Evolutionary conservation across 1,140 invertebrate species (phyloP).

Genomic region (Drosophila nannoptera): DNA sequence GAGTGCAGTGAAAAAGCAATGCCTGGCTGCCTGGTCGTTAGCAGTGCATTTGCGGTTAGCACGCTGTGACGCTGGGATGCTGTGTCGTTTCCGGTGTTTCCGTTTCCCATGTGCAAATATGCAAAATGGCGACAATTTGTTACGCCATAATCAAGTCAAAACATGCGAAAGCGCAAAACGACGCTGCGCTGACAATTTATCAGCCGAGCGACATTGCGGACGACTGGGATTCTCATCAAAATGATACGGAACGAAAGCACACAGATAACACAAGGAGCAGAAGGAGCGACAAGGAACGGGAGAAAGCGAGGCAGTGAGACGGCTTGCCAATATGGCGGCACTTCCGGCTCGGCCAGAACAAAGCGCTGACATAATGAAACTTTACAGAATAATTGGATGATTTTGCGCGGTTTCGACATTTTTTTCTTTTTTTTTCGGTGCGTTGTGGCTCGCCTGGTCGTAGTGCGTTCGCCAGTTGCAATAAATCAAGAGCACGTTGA

Average conservation of each 20-base stretch:
- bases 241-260: constrained; percentile 3
- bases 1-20: neutral
- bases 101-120: constrained; percentile 49
- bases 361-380: constrained; percentile 67
- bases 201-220: constrained; percentile 25
- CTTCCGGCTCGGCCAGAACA: constrained; percentile 50
- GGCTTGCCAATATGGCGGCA: constrained; percentile 61
- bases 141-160: constrained; percentile 75
- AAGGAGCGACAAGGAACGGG: neutral
- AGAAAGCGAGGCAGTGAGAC: constrained; percentile 4
- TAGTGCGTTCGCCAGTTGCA: constrained; percentile 14
- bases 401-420: constrained; percentile 29
- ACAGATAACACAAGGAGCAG: constrained; percentile 1
- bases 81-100: constrained; percentile 20
- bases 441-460: constrained; percentile 9
- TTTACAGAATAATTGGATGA: constrained; percentile 74
- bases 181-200: constrained; percentile 70
- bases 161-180: constrained; percentile 65
- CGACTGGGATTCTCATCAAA: neutral
- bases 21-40: constrained; percentile 3
- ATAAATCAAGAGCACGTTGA: constrained; percentile 65
- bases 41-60: constrained; percentile 28
- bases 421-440: neutral
- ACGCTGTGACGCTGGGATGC: neutral
- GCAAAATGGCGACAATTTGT: constrained; percentile 75